Conservation (phyloP, 2,113 vertebrate species). For the Phaetusa simplex region DNA sequence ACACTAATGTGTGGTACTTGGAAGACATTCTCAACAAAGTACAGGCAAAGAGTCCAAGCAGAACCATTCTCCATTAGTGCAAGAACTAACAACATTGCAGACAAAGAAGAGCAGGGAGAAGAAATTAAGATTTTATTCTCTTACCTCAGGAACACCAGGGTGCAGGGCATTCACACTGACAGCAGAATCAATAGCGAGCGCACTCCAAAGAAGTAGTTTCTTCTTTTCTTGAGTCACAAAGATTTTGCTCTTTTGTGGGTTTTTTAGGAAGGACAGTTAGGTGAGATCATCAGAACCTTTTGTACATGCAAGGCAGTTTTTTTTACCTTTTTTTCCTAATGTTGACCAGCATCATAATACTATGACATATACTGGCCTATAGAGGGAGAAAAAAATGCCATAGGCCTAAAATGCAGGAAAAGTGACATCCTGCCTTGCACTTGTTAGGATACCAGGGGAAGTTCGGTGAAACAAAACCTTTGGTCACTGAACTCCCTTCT, state of each 20-base stretch:
- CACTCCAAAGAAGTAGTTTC: not conserved
- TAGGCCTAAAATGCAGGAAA: not conserved
- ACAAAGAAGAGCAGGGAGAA: not conserved
- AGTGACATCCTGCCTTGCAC: not conserved
- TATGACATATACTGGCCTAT: not conserved
- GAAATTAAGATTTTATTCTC: not conserved
- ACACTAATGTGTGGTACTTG: not conserved
- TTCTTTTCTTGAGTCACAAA: not conserved
- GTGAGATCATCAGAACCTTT: not conserved
- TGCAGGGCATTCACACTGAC: not conserved
- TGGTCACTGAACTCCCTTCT: not conserved
- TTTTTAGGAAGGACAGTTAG: not conserved
- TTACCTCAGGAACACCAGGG: slow-evolving; percentile 14
- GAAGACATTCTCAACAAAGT: not conserved
- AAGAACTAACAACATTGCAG: not conserved
- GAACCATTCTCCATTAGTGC: not conserved
- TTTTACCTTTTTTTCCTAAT: not conserved
- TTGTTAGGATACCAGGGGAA: not conserved
- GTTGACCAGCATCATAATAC: not conserved
- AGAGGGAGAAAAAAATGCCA: not conserved
- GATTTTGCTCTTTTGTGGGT: not conserved
- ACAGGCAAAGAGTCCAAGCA: not conserved
- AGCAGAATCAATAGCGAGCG: not conserved
- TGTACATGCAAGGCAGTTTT: not conserved
- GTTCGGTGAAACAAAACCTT: not conserved